These are phyloP conservation scores for Leontopithecus rosalia DNA, from an alignment of 2,797 vertebrate species.

Conservation along the genomic window DNA sequence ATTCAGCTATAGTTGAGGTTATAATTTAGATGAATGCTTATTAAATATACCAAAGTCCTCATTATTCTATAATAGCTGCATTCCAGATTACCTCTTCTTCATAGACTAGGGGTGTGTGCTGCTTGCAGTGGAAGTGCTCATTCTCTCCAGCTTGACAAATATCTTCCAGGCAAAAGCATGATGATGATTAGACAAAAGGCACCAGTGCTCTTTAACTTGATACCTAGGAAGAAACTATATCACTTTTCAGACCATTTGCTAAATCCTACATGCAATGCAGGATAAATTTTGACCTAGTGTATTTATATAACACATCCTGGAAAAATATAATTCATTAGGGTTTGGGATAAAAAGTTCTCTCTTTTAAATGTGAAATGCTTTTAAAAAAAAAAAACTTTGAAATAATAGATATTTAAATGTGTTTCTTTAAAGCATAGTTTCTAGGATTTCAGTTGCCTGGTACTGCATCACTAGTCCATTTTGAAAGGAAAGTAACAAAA, in stretches of 20 bases:
- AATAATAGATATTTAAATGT: conserved; percentile 53
- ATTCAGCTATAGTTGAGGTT: conserved; percentile 41
- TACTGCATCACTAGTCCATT: conserved; percentile 41
- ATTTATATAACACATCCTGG: conserved; percentile 39
- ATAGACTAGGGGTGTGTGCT: conserved; percentile 7
- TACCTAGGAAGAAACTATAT: conserved; percentile 25
- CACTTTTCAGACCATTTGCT: conserved; percentile 22
- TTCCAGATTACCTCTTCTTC: conserved; percentile 20
- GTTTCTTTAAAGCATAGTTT: conserved; percentile 59
- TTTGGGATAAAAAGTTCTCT: conserved; percentile 17
- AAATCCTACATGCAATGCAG: conserved; percentile 18
- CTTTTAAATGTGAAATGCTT: conserved; percentile 54
- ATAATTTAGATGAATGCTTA: conserved; percentile 35
- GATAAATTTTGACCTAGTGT: conserved; percentile 41
- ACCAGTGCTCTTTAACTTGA: neutral
- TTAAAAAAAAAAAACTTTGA: neutral
- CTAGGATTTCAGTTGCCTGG: conserved; percentile 43
- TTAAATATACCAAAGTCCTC: neutral
- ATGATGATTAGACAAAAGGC: conserved; percentile 15
- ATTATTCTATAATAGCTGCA: neutral
- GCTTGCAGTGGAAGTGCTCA: conserved; percentile 13
- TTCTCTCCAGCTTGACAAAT: conserved; percentile 38
- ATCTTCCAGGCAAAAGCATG: conserved; percentile 23
- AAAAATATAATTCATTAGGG: conserved; percentile 29
- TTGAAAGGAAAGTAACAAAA: conserved; percentile 45